phyloP scores from a whole-genome alignment of 2,113 vertebrate genomes.

The Ceuthmochares aereus region DNA sequence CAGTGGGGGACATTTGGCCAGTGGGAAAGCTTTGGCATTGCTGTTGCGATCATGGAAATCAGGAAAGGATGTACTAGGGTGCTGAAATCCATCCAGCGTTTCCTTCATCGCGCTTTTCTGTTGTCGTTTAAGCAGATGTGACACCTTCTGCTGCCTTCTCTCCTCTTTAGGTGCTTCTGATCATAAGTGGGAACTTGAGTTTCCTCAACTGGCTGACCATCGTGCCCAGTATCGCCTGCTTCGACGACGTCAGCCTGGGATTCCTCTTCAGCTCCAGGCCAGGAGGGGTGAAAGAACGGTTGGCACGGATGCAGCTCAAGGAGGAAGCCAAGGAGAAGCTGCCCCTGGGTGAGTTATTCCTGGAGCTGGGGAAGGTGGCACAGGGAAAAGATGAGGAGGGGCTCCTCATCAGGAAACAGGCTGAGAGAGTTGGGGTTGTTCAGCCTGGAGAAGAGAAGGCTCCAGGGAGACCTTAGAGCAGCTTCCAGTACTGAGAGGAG shows the following conservation, averaged over 20 bases:
- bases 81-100: neutral
- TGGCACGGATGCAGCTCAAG: slow-evolving; percentile 70
- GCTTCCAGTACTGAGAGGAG: too few relatives aligned
- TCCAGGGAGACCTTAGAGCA: too few relatives aligned
- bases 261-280: slow-evolving; percentile 77
- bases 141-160: neutral
- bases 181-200: slow-evolving; percentile 93
- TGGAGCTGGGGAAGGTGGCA: accelerated
- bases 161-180: slow-evolving; percentile 81
- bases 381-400: too few relatives aligned
- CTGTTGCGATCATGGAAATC: neutral
- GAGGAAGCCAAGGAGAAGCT: neutral
- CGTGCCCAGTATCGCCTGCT: slow-evolving; percentile 91
- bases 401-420: too few relatives aligned
- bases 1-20: neutral
- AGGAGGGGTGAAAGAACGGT: slow-evolving; percentile 56
- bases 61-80: accelerated
- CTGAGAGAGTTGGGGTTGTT: too few relatives aligned
- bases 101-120: accelerated
- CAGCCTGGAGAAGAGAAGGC: too few relatives aligned
- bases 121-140: accelerated
- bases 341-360: slow-evolving; percentile 67
- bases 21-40: neutral
- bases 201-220: slow-evolving; percentile 98
- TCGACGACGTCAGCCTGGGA: slow-evolving; percentile 84